Conservation (phyloP, 2,113 vertebrate genomes). For the Psettodes erumei region DNA sequence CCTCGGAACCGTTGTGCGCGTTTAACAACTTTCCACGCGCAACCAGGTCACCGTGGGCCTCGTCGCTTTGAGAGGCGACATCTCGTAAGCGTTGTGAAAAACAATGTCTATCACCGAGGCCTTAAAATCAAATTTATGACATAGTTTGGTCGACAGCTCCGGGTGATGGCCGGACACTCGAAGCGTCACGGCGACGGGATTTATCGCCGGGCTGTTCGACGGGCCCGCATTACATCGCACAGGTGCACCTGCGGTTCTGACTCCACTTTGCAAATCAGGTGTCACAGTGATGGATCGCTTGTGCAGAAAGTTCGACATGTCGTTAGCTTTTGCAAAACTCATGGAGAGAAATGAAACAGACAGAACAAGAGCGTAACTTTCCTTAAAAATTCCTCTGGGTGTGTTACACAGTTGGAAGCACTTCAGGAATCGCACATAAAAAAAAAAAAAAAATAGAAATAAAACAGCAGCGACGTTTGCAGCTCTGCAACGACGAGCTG, state of each 20-base stretch:
- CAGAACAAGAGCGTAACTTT: background rate
- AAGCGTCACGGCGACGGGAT: conserved; percentile 8
- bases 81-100: no score
- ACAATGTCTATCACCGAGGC: background rate
- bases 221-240: conserved; percentile 2
- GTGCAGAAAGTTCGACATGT: background rate
- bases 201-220: background rate
- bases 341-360: no score
- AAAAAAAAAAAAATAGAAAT: no score
- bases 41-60: no score
- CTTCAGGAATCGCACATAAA: background rate
- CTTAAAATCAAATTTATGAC: background rate
- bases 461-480: conserved; percentile 8
- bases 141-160: background rate
- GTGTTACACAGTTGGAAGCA: background rate
- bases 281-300: background rate
- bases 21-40: no score
- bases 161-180: conserved; percentile 9
- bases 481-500: background rate
- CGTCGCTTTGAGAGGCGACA: no score
- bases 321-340: background rate
- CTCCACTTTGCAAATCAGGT: conserved; percentile 7
- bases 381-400: background rate
- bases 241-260: background rate
- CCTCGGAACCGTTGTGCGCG: no score